Conservation (phyloP, 2,113 vertebrate species). For the Sceloporus undulatus region DNA sequence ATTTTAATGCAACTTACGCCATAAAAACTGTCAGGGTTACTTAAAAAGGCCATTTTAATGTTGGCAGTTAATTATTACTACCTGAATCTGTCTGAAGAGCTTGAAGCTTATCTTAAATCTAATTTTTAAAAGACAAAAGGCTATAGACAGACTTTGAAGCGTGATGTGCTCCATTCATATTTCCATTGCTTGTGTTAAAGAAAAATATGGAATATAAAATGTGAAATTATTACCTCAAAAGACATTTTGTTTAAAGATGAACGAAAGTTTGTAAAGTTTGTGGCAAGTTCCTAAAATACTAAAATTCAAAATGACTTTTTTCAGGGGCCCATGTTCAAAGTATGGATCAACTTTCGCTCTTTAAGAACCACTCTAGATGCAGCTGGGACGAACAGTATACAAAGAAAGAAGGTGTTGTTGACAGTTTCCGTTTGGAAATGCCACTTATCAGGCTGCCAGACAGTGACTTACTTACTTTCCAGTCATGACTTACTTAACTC, state of each 20-base stretch:
- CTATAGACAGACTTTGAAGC: constrained; percentile 20
- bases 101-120: constrained; percentile 25
- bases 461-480: too few species aligned
- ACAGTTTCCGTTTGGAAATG: neutral
- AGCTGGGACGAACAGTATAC: neutral
- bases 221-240: constrained; percentile 18
- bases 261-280: neutral
- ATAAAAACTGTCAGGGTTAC: constrained; percentile 3
- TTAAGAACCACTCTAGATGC: neutral
- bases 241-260: constrained; percentile 21
- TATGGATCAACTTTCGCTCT: too few species aligned
- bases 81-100: constrained; percentile 42
- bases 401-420: neutral
- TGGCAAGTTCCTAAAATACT: neutral
- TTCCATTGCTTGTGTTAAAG: neutral
- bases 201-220: neutral
- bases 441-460: neutral
- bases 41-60: constrained; percentile 27
- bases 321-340: too few species aligned
- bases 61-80: constrained; percentile 46
- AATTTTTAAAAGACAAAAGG: constrained; percentile 45
- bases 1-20: constrained; percentile 16
- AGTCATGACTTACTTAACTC: too few species aligned
- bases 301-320: constrained; percentile 1
- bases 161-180: constrained; percentile 12